Evolutionary conservation across 2,888 invertebrate species (phyloP).

Genomic region (Heteromyza rotundicornis): DNA sequence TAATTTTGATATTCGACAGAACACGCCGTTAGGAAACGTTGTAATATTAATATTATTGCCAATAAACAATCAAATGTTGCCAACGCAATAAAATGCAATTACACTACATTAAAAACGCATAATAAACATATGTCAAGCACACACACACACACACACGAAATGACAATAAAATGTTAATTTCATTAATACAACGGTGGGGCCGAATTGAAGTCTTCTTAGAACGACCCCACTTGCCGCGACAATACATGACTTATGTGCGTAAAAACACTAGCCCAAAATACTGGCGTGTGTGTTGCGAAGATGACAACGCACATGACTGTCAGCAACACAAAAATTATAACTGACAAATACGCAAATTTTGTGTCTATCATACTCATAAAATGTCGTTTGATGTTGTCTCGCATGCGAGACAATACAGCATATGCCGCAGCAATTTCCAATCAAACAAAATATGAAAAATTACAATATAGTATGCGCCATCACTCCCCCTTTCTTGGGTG

Average conservation of each 20-base stretch:
- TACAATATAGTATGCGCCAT: no score
- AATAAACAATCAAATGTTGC: slow-evolving; percentile 36
- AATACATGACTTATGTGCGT: neutral
- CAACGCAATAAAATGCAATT: slow-evolving; percentile 25
- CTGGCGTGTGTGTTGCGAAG: neutral
- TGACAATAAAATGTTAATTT: slow-evolving; percentile 6
- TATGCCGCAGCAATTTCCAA: neutral
- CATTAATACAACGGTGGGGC: neutral
- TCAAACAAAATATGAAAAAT: slow-evolving; percentile 4
- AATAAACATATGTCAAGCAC: slow-evolving; percentile 22
- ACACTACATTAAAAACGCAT: slow-evolving; percentile 47
- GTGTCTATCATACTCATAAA: neutral
- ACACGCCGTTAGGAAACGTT: neutral
- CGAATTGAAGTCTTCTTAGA: neutral
- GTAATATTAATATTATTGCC: slow-evolving; percentile 43
- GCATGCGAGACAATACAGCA: neutral
- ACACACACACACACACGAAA: neutral
- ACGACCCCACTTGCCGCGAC: neutral
- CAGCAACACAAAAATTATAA: no score
- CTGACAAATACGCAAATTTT: neutral
- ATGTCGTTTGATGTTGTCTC: neutral
- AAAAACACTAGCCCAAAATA: neutral
- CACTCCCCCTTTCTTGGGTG: neutral
- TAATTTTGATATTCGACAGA: slow-evolving; percentile 13
- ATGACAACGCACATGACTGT: neutral